Base-by-base conservation (phyloP, 2,113 vertebrate genomes). In the Trochalopteron elliotii region DNA sequence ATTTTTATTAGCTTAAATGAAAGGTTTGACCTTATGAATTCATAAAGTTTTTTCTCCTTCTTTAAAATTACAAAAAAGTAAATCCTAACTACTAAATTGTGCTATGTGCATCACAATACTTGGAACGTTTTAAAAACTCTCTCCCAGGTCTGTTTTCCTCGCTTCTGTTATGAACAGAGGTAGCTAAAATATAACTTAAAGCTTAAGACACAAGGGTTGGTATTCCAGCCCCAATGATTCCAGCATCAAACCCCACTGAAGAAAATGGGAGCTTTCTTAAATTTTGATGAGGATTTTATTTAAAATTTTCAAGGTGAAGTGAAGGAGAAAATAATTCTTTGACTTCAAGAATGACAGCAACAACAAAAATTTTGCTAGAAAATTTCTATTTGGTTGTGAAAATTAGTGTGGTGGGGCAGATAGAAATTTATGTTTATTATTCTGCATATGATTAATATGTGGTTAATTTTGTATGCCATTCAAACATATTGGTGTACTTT, bases 241-340 rank as follows among this genome's bases (percentile, higher is more conserved):
- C 50, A 27, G 25, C 3, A 4, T n/a, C 25, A 69, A 83, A 47
- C 1, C 3, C 0, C 13, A 21, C 0, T 28, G 15, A 69, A 60
- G 6, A 77, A 76, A 64, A 47, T 35, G 5, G 5, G 14, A 49
- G 3, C 2, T 75, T 85, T 70, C 28, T n/a, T 67, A 59, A 75
- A 60, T 74, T 89, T 72, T 59, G 3, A 27, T 53, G 24, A 24
- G 8, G 5, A 18, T 15, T 2, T 50, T 61, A 40, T 35, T 64
- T 25, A 25, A 11, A 49, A 45, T 17, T 44, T 83, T 76, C 19
- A 47, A 40, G 14, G 7, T 44, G 22, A 67, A 75, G 1, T 27
- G n/a, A 75, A 85, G 10, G 5, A 75, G 23, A 22, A 75, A 60
- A 53, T 4, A 45, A 39, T 53, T 2, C 6, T 18, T 42, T 25